Evolutionary conservation across 2,797 vertebrate genomes (phyloP).

Genomic region (Catostomus latipinnis): DNA sequence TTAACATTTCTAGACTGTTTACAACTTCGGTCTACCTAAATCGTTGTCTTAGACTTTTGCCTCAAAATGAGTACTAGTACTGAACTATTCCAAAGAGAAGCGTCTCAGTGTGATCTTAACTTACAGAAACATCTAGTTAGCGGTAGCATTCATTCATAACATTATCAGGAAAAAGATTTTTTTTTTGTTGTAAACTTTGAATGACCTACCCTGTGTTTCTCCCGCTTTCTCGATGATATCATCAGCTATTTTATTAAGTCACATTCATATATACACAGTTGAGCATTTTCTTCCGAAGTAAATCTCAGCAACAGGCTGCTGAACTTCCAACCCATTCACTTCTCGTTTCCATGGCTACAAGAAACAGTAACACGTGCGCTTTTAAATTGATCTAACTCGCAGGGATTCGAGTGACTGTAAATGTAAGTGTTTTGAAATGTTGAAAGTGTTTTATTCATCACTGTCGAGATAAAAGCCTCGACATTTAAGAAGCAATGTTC

Average conservation of each 20-base stretch:
- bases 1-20: not conserved
- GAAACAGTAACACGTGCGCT: slow-evolving; percentile 54
- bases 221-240: slow-evolving; percentile 12
- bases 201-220: slow-evolving; percentile 22
- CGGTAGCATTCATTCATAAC: slow-evolving; percentile 24
- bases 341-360: slow-evolving; percentile 62
- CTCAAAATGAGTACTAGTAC: not conserved
- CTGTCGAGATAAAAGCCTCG: not conserved
- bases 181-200: too few relatives aligned
- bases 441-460: not conserved
- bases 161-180: too few relatives aligned
- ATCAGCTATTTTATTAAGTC: not conserved
- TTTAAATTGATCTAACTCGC: not conserved
- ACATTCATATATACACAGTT: not conserved
- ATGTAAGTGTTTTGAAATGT: not conserved
- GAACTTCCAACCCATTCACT: not conserved
- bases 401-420: not conserved
- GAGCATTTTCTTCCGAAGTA: slow-evolving; percentile 12
- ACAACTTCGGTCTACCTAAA: not conserved
- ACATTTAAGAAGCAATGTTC: not conserved
- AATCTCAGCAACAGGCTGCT: slow-evolving; percentile 48
- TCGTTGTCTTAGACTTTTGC: not conserved
- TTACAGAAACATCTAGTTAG: not conserved
- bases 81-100: not conserved
- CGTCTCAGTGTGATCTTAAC: too few relatives aligned